phyloP scores from a whole-genome alignment of 2,888 invertebrate genomes.

The Oxystoma pomonae region DNA sequence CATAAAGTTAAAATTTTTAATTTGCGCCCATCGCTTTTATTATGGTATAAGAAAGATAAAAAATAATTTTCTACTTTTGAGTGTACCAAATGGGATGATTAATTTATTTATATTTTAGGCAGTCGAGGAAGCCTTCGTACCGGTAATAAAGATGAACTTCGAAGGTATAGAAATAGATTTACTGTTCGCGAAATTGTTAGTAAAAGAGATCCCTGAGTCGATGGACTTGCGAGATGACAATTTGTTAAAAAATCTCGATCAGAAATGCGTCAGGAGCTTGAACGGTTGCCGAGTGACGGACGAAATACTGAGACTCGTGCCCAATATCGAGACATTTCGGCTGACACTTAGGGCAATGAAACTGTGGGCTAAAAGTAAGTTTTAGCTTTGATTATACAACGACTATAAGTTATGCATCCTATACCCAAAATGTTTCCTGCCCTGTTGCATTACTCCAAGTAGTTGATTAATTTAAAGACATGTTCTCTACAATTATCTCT shows the following conservation, averaged over 20 bases:
- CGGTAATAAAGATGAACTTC: slow-evolving; percentile 98
- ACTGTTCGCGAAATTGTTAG: slow-evolving; percentile 89
- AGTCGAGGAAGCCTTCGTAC: slow-evolving; percentile 98
- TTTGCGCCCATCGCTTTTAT: no score
- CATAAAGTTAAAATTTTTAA: no score
- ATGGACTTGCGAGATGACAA: slow-evolving; percentile 88
- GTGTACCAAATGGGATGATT: no score
- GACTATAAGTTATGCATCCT: no score
- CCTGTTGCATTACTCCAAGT: no score
- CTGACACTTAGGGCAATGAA: slow-evolving; percentile 92
- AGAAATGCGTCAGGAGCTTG: slow-evolving; percentile 92
- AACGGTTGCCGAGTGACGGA: slow-evolving; percentile 99
- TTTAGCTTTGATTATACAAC: slow-evolving; percentile 2
- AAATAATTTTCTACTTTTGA: no score
- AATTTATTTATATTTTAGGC: slow-evolving; percentile 51
- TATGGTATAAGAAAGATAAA: no score
- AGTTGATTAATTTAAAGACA: no score
- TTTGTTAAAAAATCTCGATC: slow-evolving; percentile 90
- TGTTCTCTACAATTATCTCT: no score
- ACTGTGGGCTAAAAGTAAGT: slow-evolving; percentile 96
- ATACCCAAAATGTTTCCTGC: no score
- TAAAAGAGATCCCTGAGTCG: slow-evolving; percentile 92
- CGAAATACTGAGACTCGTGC: slow-evolving; percentile 93
- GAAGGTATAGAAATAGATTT: slow-evolving; percentile 98
- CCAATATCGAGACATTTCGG: slow-evolving; percentile 90